These are phyloP conservation scores for Chaetogeoica ovagalla DNA, from an alignment of 2,888 invertebrate genomes.

Conservation along the genomic window DNA sequence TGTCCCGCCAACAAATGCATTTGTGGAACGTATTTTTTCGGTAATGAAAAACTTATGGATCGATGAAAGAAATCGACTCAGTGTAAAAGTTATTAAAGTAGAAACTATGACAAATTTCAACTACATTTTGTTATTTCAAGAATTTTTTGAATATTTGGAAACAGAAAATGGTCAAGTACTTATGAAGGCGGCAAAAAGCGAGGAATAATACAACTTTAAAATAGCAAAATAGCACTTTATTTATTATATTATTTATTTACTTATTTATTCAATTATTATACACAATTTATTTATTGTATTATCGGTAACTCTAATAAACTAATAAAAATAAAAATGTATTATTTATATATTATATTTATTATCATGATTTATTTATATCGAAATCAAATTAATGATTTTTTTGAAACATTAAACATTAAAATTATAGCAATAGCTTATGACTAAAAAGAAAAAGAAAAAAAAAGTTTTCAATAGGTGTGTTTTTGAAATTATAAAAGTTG, in stretches of 20 bases:
- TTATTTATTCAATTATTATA: neutral
- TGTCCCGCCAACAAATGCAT: conserved; percentile 2
- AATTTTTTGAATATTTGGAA: neutral
- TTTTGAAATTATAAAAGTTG: too few species aligned
- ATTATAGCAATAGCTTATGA: neutral
- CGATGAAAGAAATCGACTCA: too few species aligned
- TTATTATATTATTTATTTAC: conserved; percentile 2
- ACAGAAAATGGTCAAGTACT: neutral
- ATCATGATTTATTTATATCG: neutral
- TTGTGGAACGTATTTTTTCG: conserved; percentile 8
- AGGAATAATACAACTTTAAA: conserved; percentile 14
- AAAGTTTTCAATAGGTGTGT: too few species aligned
- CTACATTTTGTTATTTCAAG: neutral
- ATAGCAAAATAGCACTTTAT: conserved; percentile 7
- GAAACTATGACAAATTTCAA: conserved; percentile 12
- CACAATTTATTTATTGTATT: neutral
- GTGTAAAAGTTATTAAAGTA: conserved; percentile 4
- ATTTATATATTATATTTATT: neutral
- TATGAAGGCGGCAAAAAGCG: conserved; percentile 1
- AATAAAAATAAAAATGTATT: too few species aligned
- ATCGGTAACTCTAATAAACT: neutral
- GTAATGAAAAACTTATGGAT: neutral
- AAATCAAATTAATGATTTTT: neutral
- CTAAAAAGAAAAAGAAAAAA: neutral
- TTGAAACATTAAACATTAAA: neutral